Evolutionary conservation across 2,888 invertebrate genomes (phyloP).

Genomic region (Micoletzkya japonica): DNA sequence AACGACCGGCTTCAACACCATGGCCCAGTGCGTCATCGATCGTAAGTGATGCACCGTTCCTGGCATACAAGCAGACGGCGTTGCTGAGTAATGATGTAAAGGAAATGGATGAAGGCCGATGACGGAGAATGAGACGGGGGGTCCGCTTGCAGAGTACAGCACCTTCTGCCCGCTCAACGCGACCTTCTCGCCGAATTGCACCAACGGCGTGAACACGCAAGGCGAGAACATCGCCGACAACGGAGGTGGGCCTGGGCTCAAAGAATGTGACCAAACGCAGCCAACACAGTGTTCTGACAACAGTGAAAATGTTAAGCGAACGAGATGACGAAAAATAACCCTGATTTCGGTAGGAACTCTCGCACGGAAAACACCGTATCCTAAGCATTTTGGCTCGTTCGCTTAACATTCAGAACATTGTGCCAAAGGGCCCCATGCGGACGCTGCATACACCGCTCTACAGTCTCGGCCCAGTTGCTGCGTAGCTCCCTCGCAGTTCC

Average conservation of each 20-base stretch:
- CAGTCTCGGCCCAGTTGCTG: no score
- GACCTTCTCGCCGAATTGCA: conserved; percentile 43
- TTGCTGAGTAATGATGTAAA: background rate
- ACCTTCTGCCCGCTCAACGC: conserved; percentile 46
- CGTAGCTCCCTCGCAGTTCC: no score
- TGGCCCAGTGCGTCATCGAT: conserved; percentile 51
- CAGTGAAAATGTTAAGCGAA: no score
- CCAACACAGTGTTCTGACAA: no score
- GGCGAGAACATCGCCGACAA: conserved; percentile 71
- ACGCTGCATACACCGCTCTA: no score
- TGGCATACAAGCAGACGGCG: background rate
- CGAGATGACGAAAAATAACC: no score
- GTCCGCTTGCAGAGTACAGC: conserved; percentile 38
- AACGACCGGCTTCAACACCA: conserved; percentile 39
- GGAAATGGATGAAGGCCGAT: background rate
- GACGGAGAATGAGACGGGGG: background rate
- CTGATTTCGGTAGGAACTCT: background rate
- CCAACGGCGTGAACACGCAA: conserved; percentile 69
- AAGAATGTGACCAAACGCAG: no score
- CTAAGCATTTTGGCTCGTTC: no score
- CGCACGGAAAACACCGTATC: no score
- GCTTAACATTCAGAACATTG: no score
- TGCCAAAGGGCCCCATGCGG: background rate
- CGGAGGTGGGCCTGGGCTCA: conserved; percentile 63
- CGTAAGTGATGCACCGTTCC: conserved; percentile 1